Evolutionary conservation across 2,797 vertebrate genomes (phyloP), one percentile per base, ranked within the genome.

Genomic region (Dryobates pubescens): DNA sequence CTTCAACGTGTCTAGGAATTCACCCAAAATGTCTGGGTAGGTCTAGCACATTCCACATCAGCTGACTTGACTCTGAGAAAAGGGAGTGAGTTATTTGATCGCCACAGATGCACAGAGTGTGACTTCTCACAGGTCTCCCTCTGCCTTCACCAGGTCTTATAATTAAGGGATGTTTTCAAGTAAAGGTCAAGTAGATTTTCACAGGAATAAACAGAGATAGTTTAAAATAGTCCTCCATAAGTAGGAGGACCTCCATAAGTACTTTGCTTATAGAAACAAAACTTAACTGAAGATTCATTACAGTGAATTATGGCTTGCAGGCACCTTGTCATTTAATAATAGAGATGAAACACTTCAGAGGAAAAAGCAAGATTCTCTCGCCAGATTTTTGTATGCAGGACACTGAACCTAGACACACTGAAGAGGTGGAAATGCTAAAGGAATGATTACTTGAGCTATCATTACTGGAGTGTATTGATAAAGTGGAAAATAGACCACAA

Each of bases 41-140:
- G 71, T 93, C 89, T 95, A 32, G 74, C 91, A 92, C 80, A 88
- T 94, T 88, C n/a, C 59, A 47, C 19, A 47, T 2, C 22, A 76
- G 43, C 53, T 30, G 49, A 79, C 45, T 32, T 65, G 53, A 36
- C 74, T 47, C 76, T 53, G 56, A 64, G 72, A 51, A 93, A 63
- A 85, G 30, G 3, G 36, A 63, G 41, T 36, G 69, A 92, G 80
- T 75, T 86, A 88, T 73, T 54, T 57, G 80, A 70, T 88, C 57
- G 73, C 20, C 74, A 65, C 63, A 92, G 67, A 92, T 53, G 59
- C 1, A 1, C 82, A 89, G 47, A 81, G 38, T 17, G 65, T 54
- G 76, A 86, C 73, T 83, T 78, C 38, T 54, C 0, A 0, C 67
- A 93, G 76, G 82, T 69, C 82, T 72, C 41, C 6, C 13, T 10